Percentiles rank a stretch among this genome's conserved stretches.
Evolutionary conservation across 2,888 invertebrate species (phyloP).

Genomic region (Pammene fasciana): DNA sequence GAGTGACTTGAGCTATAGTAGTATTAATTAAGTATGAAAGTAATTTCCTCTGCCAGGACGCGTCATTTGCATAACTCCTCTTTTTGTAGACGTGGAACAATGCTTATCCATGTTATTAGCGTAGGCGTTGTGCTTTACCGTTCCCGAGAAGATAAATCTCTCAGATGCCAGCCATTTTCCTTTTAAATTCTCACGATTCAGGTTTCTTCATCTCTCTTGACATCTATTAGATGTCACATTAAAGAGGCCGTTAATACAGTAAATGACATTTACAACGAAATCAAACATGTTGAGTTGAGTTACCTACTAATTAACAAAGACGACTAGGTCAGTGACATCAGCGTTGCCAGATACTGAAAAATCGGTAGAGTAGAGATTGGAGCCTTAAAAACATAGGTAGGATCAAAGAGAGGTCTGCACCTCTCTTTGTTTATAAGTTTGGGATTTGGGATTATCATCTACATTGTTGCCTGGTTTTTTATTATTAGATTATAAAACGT

Average conservation of each 20-base stretch:
- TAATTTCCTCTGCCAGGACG: slow-evolving; percentile 6
- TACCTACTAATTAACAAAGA: slow-evolving; percentile 12
- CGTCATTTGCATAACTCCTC: slow-evolving; percentile 12
- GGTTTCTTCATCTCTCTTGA: slow-evolving; percentile 32
- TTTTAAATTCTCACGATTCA: slow-evolving; percentile 37
- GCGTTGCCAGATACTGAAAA: neutral
- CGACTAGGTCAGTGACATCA: neutral
- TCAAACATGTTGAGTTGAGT: slow-evolving; percentile 19
- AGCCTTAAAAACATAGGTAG: neutral
- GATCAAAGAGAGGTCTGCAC: neutral
- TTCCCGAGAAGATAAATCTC: slow-evolving; percentile 35
- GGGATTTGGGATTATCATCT: neutral
- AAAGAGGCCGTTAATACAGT: slow-evolving; percentile 14
- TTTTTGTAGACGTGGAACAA: slow-evolving; percentile 17
- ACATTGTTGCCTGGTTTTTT: too few relatives aligned
- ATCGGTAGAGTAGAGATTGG: neutral
- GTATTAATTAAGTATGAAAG: neutral
- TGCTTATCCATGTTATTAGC: slow-evolving; percentile 33
- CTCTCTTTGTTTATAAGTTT: too few relatives aligned
- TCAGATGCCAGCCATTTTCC: slow-evolving; percentile 31
- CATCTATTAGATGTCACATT: slow-evolving; percentile 28
- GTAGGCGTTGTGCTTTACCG: slow-evolving; percentile 30
- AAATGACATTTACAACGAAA: slow-evolving; percentile 15
- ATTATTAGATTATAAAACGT: too few relatives aligned
- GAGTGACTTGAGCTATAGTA: too few relatives aligned